Evolutionary conservation across 2,797 vertebrate species (phyloP), one percentile per base, ranked within the genome.

Genomic region (Botia almorhae): DNA sequence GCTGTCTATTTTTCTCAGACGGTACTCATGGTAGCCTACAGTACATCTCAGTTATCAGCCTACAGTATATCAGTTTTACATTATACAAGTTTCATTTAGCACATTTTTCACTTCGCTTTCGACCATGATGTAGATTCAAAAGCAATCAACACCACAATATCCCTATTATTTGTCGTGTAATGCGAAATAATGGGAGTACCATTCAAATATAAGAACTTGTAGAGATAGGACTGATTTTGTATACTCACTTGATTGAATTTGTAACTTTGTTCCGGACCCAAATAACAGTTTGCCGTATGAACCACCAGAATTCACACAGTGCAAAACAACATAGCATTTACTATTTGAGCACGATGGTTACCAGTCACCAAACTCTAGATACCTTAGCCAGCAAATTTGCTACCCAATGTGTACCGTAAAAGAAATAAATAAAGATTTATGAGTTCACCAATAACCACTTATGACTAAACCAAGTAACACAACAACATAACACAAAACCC

Each of bases 291-390:
- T 71, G 0, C 14, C 39, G 33, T 72, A 23, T 39, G 11, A 11
- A 72, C 69, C 43, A 48, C 69, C 78, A 74, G 33, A n/a, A 80
- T 43, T 67, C 70, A 78, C 78, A 80, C 69, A 70, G 16, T 70
- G 48, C 23, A 70, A 53, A n/a, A 33, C 48, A 70, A 48, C 26
- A 55, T 8, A 71, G 33, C 7, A 5, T 39, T 55, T 19, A 17
- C 29, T n/a, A 16, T 50, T n/a, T 23, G n/a, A 46, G n/a, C 2
- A 1, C 2, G 60, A 16, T 60, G 36, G 7, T 10, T 48, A 21
- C 26, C 14, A 60, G 1, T 12, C 58, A 50, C 56, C 29, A 33
- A 50, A 43, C 51, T 6, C 10, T 21, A 48, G 43, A 29, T 29
- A 29, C 29, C 4, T 29, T 29, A 29, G 29, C 29, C 4, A 29